Conservation (phyloP, 2,888 invertebrate species). For the Acrobasis suavella region DNA sequence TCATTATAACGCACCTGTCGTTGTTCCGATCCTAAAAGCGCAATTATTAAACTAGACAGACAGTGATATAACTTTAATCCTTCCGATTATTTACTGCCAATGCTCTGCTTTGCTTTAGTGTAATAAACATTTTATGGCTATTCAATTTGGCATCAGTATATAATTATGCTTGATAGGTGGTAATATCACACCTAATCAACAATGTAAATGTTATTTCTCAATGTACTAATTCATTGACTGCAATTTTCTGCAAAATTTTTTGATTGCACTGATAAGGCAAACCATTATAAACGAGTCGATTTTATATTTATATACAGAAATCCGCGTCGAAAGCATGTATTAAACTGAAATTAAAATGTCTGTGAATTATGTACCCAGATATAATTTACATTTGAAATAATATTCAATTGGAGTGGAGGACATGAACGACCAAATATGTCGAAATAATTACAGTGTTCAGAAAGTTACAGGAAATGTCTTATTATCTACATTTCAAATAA, state of each 20-base stretch:
- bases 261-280: background rate
- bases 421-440: constrained; percentile 2
- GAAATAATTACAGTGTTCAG: constrained; percentile 4
- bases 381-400: constrained; percentile 8
- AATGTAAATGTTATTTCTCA: background rate
- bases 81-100: constrained; percentile 1
- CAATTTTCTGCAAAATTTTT: background rate
- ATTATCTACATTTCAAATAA: background rate
- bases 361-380: background rate
- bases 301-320: background rate
- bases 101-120: constrained; percentile 9
- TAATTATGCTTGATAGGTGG: no score
- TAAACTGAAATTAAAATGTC: background rate
- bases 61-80: constrained; percentile 15
- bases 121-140: background rate
- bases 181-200: no score
- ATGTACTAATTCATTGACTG: no score
- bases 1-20: constrained; percentile 62
- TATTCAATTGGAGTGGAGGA: background rate
- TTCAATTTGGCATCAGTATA: background rate
- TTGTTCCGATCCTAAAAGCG: constrained; percentile 38
- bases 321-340: background rate
- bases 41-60: background rate
- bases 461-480: constrained; percentile 3
- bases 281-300: constrained; percentile 1